These are phyloP conservation scores for Sphenopsis melanotis DNA, from an alignment of 2,797 vertebrate species.

Conservation along the genomic window DNA sequence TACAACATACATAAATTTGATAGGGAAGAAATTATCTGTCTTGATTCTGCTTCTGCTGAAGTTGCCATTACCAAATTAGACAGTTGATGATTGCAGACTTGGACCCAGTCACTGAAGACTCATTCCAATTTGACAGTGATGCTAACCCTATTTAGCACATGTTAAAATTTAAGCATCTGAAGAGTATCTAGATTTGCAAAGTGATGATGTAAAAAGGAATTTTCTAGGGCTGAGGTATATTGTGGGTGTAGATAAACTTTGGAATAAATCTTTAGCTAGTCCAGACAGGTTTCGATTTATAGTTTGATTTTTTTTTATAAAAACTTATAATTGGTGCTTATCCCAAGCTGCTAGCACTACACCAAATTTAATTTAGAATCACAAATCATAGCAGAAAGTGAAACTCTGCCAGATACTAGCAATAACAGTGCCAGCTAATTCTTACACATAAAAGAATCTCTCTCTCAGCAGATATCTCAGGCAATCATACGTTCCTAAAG, in stretches of 20 bases:
- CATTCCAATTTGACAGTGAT: conserved; percentile 40
- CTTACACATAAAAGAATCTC: not conserved
- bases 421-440: conserved; percentile 10
- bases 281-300: not conserved
- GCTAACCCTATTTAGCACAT: conserved; percentile 35
- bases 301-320: not conserved
- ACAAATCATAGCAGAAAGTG: conserved; percentile 8
- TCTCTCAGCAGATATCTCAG: not conserved
- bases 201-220: not conserved
- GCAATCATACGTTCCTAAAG: conserved; percentile 5
- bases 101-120: conserved; percentile 3
- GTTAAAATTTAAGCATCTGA: conserved; percentile 5
- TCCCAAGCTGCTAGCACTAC: not conserved
- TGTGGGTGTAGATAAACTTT: not conserved
- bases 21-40: not conserved
- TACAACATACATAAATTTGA: conserved; percentile 38
- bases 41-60: conserved; percentile 36
- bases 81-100: conserved; percentile 20
- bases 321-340: not conserved
- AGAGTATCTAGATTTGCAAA: not conserved
- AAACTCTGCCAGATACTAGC: conserved; percentile 6
- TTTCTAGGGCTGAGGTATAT: not conserved
- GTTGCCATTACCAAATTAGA: conserved; percentile 48
- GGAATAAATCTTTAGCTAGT: not conserved
- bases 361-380: conserved; percentile 42